Evolutionary conservation across 2,888 invertebrate species (phyloP).

Genomic region (Drosophila aldrichi): DNA sequence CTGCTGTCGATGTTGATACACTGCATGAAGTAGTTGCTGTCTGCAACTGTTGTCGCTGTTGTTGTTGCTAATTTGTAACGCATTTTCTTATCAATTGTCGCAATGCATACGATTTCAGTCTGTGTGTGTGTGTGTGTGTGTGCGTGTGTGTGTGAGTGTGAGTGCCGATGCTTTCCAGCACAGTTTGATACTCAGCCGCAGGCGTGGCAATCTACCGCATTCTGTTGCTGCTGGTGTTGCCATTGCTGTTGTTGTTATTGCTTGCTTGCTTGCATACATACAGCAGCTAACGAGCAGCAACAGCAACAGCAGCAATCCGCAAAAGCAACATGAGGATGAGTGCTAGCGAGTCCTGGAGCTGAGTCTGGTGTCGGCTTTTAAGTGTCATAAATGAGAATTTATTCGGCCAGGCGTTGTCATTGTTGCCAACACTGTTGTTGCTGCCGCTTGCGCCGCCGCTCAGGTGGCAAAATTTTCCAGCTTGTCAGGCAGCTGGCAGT

Average conservation of each 20-base stretch:
- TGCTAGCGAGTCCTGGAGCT: constrained; percentile 28
- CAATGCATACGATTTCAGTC: constrained; percentile 67
- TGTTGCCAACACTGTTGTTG: constrained; percentile 54
- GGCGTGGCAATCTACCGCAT: constrained; percentile 65
- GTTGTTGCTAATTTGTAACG: constrained; percentile 69
- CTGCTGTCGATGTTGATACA: constrained; percentile 13
- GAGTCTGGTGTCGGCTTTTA: constrained; percentile 64
- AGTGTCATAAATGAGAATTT: constrained; percentile 81
- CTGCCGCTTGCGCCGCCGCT: constrained; percentile 41
- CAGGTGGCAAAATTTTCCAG: constrained; percentile 68
- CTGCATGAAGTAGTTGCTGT: constrained; percentile 19
- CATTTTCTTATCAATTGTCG: constrained; percentile 78
- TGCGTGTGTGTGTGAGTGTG: background rate
- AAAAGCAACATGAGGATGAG: constrained; percentile 39
- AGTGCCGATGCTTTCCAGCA: constrained; percentile 29
- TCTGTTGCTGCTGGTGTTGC: constrained; percentile 21
- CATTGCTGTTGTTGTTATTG: constrained; percentile 2
- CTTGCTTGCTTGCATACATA: constrained; percentile 21
- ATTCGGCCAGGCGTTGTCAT: constrained; percentile 77
- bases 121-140: background rate
- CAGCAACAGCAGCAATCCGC: constrained; percentile 26
- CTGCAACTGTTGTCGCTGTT: constrained; percentile 11
- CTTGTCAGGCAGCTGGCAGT: constrained; percentile 55
- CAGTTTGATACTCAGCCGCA: constrained; percentile 60
- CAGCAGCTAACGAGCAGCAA: constrained; percentile 50